Conservation (phyloP, 1,140 invertebrate species). For the Chironomus striatipennis region DNA sequence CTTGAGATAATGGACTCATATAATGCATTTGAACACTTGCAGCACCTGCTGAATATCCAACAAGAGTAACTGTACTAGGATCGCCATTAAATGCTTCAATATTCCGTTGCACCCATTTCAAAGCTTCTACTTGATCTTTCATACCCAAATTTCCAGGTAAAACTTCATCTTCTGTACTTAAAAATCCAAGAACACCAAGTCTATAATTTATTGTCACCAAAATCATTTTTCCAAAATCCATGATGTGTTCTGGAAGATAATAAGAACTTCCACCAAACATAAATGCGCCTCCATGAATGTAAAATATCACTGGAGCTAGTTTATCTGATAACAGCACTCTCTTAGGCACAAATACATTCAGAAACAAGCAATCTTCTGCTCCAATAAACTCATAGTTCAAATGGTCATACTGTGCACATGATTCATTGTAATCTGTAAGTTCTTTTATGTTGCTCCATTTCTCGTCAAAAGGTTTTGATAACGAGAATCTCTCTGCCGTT, state of each 20-base stretch:
- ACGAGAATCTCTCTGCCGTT: conserved; percentile 46
- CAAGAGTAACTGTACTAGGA: conserved; percentile 45
- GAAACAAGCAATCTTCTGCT: conserved; percentile 46
- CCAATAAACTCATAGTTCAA: conserved; percentile 30
- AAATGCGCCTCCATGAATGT: conserved; percentile 36
- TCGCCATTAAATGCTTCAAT: conserved; percentile 50
- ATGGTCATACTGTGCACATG: conserved; percentile 26
- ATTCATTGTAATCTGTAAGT: conserved; percentile 27
- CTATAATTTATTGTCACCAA: conserved; percentile 56
- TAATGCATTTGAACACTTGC: conserved; percentile 57
- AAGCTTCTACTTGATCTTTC: conserved; percentile 54
- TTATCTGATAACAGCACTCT: conserved; percentile 31
- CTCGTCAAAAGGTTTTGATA: background rate
- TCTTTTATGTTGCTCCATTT: conserved; percentile 27
- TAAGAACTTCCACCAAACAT: conserved; percentile 45
- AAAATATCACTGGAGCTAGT: conserved; percentile 42
- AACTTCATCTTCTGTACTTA: conserved; percentile 47
- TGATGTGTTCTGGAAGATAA: conserved; percentile 46
- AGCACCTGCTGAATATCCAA: conserved; percentile 49
- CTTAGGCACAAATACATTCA: conserved; percentile 44
- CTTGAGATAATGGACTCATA: conserved; percentile 45
- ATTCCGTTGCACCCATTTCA: conserved; percentile 53
- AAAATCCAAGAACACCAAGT: conserved; percentile 52
- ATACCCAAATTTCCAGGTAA: conserved; percentile 54
- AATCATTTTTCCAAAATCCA: conserved; percentile 49